These are phyloP conservation scores for Copidosoma floridanum DNA, from an alignment of 1,140 invertebrate genomes.

Conservation along the genomic window DNA sequence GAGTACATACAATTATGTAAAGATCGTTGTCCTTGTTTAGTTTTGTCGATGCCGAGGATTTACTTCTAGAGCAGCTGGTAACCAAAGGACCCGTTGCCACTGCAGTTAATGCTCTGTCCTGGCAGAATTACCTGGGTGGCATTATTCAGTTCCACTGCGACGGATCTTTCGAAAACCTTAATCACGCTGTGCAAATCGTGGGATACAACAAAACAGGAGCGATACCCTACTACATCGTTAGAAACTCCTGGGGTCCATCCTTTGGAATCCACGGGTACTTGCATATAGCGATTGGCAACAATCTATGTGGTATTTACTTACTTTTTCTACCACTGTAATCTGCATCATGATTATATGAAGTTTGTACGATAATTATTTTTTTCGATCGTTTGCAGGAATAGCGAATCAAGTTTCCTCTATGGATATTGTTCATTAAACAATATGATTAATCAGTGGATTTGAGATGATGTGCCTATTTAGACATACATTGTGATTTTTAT, in stretches of 20 bases:
- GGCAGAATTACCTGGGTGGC: slow-evolving; percentile 87
- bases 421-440: slow-evolving; percentile 39
- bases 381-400: slow-evolving; percentile 45
- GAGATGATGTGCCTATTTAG: too few relatives aligned
- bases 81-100: slow-evolving; percentile 74
- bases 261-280: slow-evolving; percentile 80
- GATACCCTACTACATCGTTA: slow-evolving; percentile 80
- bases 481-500: too few relatives aligned
- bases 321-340: neutral
- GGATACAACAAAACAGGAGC: slow-evolving; percentile 75
- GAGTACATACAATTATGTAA: too few relatives aligned
- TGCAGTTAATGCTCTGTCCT: slow-evolving; percentile 79
- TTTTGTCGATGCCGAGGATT: slow-evolving; percentile 66
- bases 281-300: slow-evolving; percentile 73
- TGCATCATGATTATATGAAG: slow-evolving; percentile 9
- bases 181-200: slow-evolving; percentile 85
- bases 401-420: slow-evolving; percentile 54
- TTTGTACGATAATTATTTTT: slow-evolving; percentile 21
- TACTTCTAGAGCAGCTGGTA: slow-evolving; percentile 65
- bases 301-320: slow-evolving; percentile 68
- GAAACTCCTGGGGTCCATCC: slow-evolving; percentile 80
- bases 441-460: too few relatives aligned
- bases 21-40: too few relatives aligned
- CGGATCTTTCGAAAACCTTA: slow-evolving; percentile 62
- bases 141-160: slow-evolving; percentile 82